phyloP scores from a whole-genome alignment of 2,113 vertebrate species.

The Mormyrus iriodes region DNA sequence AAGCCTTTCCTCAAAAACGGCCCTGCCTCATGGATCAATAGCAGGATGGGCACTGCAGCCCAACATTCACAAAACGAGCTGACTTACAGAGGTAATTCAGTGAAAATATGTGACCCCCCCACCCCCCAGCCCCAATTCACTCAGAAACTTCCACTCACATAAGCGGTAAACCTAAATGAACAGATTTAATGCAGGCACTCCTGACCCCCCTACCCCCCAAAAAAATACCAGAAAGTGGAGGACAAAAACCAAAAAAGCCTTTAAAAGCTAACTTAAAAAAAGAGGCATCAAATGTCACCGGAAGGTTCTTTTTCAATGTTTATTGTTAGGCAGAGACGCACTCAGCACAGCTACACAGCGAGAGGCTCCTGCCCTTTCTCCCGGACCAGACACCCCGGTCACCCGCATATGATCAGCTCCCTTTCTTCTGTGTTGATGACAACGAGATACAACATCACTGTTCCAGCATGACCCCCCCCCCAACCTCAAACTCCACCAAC shows the following conservation, averaged over 20 bases:
- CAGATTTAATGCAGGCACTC: neutral
- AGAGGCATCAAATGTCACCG: neutral
- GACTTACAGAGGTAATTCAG: neutral
- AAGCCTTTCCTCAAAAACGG: neutral
- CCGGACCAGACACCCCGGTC: neutral
- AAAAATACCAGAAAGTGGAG: neutral
- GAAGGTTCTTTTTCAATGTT: neutral
- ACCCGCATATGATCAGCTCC: neutral
- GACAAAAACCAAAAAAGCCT: neutral
- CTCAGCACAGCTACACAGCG: neutral
- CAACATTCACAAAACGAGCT: neutral
- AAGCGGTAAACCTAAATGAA: neutral
- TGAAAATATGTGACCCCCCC: neutral
- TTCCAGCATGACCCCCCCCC: neutral
- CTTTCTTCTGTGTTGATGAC: neutral
- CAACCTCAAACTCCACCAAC: neutral
- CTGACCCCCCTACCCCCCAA: neutral
- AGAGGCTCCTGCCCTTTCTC: neutral
- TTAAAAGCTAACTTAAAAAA: neutral
- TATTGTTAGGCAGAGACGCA: neutral
- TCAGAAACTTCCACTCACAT: too few relatives aligned
- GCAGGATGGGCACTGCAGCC: neutral
- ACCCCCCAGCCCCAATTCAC: neutral
- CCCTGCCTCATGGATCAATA: neutral
- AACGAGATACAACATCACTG: neutral